Base-by-base conservation (phyloP, 2,888 invertebrate species). In the Drosophila borborema region DNA sequence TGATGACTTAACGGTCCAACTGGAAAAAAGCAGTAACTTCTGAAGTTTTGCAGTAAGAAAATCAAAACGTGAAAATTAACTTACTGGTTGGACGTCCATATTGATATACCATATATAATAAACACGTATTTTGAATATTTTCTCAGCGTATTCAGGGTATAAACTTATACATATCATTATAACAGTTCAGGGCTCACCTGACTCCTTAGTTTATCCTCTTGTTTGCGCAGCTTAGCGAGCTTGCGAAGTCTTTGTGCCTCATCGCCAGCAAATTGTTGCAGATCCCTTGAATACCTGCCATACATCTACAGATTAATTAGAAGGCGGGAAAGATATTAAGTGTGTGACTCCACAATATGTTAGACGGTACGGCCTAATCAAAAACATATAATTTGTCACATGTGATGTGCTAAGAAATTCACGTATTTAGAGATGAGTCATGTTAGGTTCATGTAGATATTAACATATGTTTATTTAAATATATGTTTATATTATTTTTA, bases 191-290 rank as follows among this genome's bases (percentile, higher is more conserved):
- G n/a, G 31, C 49, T n/a, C 18, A 95, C 96, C 92, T 95, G 95
- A 82, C 95, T 95, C 40, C 95, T 94, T 3, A 94, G 94, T 87
- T 95, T 95, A 92, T 96, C 96, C 90, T 96, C 96, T 93, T 95
- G 95, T 91, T 95, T 94, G 88, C 96, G 94, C 82, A 96, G 94
- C 91, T 96, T 96, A 75, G 96, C 95, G 64, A 96, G 94, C 80
- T 95, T 94, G 92, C 95, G 95, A 90, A 97, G 94, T 94, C 96
- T 94, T 92, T 96, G 95, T 75, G 98, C 98, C 94, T 98, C 98
- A 94, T 97, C 96, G 94, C 97, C 96, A 61, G 98, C 98, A 92
- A 97, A 98, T 94, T 98, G 97, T 91, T 98, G 97, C 89, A 99
- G 95, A 94, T 98, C 98, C 94, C 97, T 96, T 92, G 97, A 98